Conservation (phyloP, 2,888 invertebrate species). For the Salticus scenicus region DNA sequence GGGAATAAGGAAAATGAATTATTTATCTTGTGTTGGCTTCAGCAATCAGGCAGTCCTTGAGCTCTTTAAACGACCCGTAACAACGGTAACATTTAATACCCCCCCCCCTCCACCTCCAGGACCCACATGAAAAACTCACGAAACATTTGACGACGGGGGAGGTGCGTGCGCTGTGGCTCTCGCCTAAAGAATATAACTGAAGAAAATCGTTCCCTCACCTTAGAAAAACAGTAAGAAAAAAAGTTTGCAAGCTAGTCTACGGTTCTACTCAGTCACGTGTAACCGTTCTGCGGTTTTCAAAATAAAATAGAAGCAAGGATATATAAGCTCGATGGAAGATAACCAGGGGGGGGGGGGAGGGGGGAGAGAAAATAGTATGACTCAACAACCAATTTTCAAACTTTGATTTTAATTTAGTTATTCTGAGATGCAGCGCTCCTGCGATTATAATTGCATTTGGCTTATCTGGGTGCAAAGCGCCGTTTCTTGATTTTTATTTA, state of each 20-base stretch:
- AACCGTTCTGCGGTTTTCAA: slow-evolving; percentile 49
- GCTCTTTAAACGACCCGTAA: slow-evolving; percentile 34
- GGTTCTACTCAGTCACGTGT: slow-evolving; percentile 31
- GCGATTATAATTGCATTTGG: too few relatives aligned
- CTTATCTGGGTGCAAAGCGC: background rate
- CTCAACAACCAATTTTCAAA: slow-evolving; percentile 23
- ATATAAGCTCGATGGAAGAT: too few relatives aligned
- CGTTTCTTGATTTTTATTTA: background rate
- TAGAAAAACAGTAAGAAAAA: background rate
- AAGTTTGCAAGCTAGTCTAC: background rate
- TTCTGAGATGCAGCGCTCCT: background rate
- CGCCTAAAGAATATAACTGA: background rate
- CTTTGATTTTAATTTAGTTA: slow-evolving; percentile 20
- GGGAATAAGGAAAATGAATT: background rate
- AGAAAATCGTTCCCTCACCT: background rate
- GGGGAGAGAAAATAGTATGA: slow-evolving; percentile 25
- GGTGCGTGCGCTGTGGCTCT: background rate
- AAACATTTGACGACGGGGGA: background rate
- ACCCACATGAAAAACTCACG: background rate
- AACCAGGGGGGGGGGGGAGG: background rate
- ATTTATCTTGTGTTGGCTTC: background rate
- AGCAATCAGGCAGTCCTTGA: slow-evolving; percentile 22
- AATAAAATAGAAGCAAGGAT: slow-evolving; percentile 24
- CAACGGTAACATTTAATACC: slow-evolving; percentile 43
- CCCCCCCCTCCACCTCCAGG: background rate